Conservation (phyloP, 2,113 vertebrate species). For the Crotalus tigris region DNA sequence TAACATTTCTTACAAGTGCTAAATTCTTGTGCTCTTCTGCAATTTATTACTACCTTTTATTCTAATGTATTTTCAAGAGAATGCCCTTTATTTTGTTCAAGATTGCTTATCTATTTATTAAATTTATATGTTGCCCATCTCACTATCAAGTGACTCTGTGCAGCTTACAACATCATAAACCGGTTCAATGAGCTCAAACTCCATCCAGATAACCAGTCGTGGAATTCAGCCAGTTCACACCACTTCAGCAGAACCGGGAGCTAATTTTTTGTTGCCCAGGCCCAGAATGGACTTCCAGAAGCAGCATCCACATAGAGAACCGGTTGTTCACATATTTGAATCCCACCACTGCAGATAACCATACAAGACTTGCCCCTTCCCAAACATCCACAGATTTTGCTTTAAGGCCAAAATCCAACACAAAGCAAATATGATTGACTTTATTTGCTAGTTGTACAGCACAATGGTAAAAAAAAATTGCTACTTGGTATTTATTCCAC, state of each 20-base stretch:
- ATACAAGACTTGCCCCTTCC: no score
- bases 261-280: no score
- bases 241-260: no score
- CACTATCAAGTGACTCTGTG: background rate
- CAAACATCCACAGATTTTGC: background rate
- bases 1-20: background rate
- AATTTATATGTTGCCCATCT: background rate
- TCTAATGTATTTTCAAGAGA: constrained; percentile 16
- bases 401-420: background rate
- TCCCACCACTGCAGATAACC: no score
- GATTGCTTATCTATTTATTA: background rate
- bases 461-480: background rate
- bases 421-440: background rate
- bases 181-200: background rate
- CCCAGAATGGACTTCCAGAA: no score
- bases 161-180: background rate
- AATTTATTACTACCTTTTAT: background rate
- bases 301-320: no score
- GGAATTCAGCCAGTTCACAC: no score
- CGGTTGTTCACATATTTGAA: no score
- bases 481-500: background rate
- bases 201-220: background rate
- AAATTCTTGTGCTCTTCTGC: background rate
- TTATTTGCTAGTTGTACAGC: background rate
- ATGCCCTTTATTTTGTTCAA: background rate